phyloP scores from a whole-genome alignment of 2,888 invertebrate genomes.

The Erannis defoliaria region DNA sequence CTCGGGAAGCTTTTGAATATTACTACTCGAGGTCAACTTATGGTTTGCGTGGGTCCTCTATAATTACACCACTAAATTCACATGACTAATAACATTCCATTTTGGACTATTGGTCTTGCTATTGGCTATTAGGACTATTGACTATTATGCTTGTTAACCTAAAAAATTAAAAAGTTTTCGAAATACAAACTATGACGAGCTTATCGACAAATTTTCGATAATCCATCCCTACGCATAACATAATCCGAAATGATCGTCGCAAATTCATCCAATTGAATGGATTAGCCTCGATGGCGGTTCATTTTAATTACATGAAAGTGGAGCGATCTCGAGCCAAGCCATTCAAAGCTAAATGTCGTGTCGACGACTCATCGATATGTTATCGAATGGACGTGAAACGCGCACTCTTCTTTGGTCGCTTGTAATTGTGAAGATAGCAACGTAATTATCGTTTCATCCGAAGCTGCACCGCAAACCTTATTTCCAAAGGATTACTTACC shows the following conservation, averaged over 20 bases:
- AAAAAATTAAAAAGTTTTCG: neutral
- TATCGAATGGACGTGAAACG: conserved; percentile 1
- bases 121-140: too few relatives aligned
- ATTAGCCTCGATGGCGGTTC: conserved; percentile 41
- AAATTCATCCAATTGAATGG: conserved; percentile 34
- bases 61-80: too few relatives aligned
- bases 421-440: neutral
- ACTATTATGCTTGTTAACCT: too few relatives aligned
- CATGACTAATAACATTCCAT: too few relatives aligned
- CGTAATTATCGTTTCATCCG: neutral
- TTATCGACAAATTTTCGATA: neutral
- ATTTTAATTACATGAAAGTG: conserved; percentile 44
- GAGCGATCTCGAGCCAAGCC: conserved; percentile 34
- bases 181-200: neutral
- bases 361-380: conserved; percentile 12
- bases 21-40: too few relatives aligned
- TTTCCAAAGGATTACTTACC: too few relatives aligned
- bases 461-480: neutral
- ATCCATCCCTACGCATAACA: conserved; percentile 14
- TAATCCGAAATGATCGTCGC: conserved; percentile 34
- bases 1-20: too few relatives aligned
- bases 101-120: too few relatives aligned
- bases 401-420: neutral
- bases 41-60: too few relatives aligned
- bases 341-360: conserved; percentile 23